Conservation (phyloP, 2,113 vertebrate species). For the Oreochromis spilurus region DNA sequence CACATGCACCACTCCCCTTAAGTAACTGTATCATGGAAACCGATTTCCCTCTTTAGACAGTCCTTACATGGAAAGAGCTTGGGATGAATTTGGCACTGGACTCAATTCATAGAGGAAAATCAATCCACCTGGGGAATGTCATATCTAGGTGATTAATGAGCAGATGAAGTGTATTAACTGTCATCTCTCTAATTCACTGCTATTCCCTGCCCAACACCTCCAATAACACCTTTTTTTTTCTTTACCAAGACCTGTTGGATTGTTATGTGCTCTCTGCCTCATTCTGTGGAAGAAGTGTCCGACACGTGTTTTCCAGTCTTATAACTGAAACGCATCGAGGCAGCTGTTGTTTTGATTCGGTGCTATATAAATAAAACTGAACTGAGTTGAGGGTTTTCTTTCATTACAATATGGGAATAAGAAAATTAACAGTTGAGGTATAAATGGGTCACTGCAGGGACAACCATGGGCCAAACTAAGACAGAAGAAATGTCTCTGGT, state of each 20-base stretch:
- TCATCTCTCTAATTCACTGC: slow-evolving; percentile 35
- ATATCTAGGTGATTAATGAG: slow-evolving; percentile 35
- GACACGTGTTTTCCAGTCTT: background rate
- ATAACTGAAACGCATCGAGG: background rate
- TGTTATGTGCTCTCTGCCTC: background rate
- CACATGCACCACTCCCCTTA: background rate
- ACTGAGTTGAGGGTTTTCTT: background rate
- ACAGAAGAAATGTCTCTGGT: slow-evolving; percentile 64
- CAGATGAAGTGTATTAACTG: background rate
- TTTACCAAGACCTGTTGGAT: background rate
- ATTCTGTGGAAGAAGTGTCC: background rate
- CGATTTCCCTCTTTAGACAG: slow-evolving; percentile 60
- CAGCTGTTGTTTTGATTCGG: background rate
- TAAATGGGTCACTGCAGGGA: slow-evolving; percentile 34
- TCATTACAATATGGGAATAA: background rate
- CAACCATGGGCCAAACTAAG: slow-evolving; percentile 47
- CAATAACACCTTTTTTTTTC: background rate
- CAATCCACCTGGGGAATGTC: slow-evolving; percentile 36
- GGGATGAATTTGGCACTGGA: slow-evolving; percentile 42
- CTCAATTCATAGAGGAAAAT: slow-evolving; percentile 51
- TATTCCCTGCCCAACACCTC: background rate
- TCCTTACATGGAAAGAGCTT: slow-evolving; percentile 70
- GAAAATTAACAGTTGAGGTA: background rate
- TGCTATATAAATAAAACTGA: background rate
- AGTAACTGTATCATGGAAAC: slow-evolving; percentile 51